Evolutionary conservation across 2,888 invertebrate genomes (phyloP), one percentile per base, ranked within the genome.

Genomic region (Tyria jacobaeae): DNA sequence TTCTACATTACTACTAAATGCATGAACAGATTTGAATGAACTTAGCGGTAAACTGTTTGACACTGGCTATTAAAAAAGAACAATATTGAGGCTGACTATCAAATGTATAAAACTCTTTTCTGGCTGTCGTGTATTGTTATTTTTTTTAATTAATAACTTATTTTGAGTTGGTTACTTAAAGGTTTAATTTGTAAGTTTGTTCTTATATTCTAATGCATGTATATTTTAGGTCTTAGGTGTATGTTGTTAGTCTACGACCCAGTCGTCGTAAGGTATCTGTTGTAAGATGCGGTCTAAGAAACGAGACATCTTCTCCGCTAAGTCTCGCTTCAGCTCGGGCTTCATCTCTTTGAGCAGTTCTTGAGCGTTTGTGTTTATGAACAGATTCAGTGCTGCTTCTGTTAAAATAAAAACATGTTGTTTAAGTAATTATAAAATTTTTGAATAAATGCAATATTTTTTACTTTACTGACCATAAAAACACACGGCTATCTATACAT

Each of bases 291-390:
- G 95, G 77, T 97, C 96, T 56, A 97, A 95, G 85, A 97, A 97
- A 57, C 95, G 95, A 31, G 95, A 95, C 95, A 97, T 96, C 70
- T 97, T 96, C 71, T 95, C 94, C 9, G 97, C 95, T 34, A 97
- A 92, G 86, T 97, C 97, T 67, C 95, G 95, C 81, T 97, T 96
- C 61, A 97, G 92, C 78, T 97, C 96, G 0, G 97, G 97, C 82
- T 97, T 97, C 97, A 97, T 97, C 90, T 97, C 97, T 81, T 96
- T 97, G 51, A 97, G 89, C 15, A 97, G 89, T 71, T 97, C 97
- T 81, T 97, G 97, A 0, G 97, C 96, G 86, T 97, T 97, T 1
- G 97, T 96, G 88, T 97, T 97, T 87, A 97, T 97, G 90, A 97
- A 97, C 52, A 97, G 92, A 89, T 97, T 97, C 67, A 97, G 87